Evolutionary conservation across 2,113 vertebrate species (phyloP), one percentile per base, ranked within the genome.

Genomic region (Acrocephalus kingi): DNA sequence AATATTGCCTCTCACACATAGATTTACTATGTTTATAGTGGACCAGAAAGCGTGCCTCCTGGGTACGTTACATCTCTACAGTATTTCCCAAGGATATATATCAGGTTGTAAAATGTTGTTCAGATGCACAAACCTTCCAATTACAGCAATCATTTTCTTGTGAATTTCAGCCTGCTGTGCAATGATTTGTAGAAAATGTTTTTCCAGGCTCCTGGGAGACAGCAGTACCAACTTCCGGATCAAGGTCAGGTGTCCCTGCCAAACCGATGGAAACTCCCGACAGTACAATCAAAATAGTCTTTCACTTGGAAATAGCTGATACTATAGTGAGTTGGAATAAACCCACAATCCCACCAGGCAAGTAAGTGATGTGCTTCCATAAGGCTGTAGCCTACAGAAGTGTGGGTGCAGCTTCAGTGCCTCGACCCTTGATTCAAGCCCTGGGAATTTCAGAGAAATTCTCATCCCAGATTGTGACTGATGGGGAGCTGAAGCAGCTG

Each of bases 381-480:
- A 83, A 17, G 0, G 0, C 2, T 18, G 30, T 20, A 75, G 23
- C 10, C 33, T 82, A 31, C 37, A 48, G 62, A 85, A 35, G 11
- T 19, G 9, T 39, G 18, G 35, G 61, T 41, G 35, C 27, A 59
- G 17, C 13, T 11, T 24, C 25, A 63, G 15, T 27, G 56, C 4
- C 30, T 11, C 11, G 16, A 27, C 14, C 14, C 17, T 15, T 35
- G 10, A 61, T 37, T 11, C 27, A 71, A 68, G 25, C 13, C 18
- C 41, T 37, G 17, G 8, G 67, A 66, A 84, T 83, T 80, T 80
- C 55, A 74, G 25, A 62, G 33, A 72, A 71, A 15, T 21, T 52
- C 24, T 66, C 37, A 12, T 33, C 27, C 46, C 35, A 72, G 17
- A 11, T 15, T 31, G 14, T 28, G 8, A 8, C 17, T 62, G 31